Base-by-base conservation (phyloP, 2,888 invertebrate genomes). In the Nymphalis polychloros region DNA sequence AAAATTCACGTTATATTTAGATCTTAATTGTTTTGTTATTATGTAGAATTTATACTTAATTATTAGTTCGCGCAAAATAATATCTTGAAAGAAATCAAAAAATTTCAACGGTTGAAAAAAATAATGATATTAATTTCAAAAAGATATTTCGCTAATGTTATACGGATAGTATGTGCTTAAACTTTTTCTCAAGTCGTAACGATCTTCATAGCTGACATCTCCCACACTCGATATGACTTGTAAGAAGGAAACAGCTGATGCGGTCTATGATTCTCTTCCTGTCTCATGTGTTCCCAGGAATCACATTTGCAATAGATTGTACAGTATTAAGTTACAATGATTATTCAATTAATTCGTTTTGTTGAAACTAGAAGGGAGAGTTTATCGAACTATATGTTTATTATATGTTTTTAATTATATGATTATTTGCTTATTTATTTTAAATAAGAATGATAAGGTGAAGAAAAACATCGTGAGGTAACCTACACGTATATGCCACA, bases 161-260 rank as follows among this genome's bases (percentile, higher is more conserved):
- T 8, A 27, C 23, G 17, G 8, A 31, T 17, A 55, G 17, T 17
- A 7, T n/a, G 13, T 13, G 13, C 27, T 27, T 17, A 8, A n/a
- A 16, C 7, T 55, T 55, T 17, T 17, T 55, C 17, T 31, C 13
- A 41, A 41, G 41, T 41, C 41, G 41, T 13, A 41, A 31, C 17
- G 17, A 31, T 8, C 27, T 17, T 55, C n/a, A 27, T 13, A 10
- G 13, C n/a, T 57, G 57, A 57, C 31, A 50, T 41, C 63, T 67
- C 49, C 16, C 57, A 62, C 61, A 35, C 48, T 13, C 59, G 19
- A 59, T 50, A 19, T 19, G 59, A 50, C 63, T 46, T 41, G 63
- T 67, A 57, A 52, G 50, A 59, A 67, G 67, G 63, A 67, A 67
- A 35, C 67, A 67, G 67, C 67, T 67, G 67, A 67, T 27, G 59